These are phyloP conservation scores for Numenius phaeopus DNA, from an alignment of 2,797 vertebrate species.

Conservation along the genomic window DNA sequence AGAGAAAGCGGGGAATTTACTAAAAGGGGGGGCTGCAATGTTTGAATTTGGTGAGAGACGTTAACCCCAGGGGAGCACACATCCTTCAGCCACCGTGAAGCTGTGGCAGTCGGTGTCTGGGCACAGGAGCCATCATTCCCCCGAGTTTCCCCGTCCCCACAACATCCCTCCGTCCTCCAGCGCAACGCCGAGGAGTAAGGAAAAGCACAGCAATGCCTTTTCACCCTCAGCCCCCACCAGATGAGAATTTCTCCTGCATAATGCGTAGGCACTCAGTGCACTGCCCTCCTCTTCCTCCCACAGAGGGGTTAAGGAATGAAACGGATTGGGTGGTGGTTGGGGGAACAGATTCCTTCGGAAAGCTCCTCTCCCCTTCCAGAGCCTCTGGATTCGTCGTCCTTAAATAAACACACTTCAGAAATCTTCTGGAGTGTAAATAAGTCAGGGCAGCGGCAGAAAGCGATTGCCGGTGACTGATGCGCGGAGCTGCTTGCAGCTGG, in stretches of 20 bases:
- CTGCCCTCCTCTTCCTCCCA: not conserved
- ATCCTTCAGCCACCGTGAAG: rapidly evolving
- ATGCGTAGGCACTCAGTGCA: not conserved
- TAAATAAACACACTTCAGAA: slow-evolving; percentile 70
- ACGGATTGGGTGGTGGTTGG: not conserved
- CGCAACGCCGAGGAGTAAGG: not conserved
- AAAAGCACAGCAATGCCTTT: not conserved
- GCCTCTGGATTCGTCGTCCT: slow-evolving; percentile 41
- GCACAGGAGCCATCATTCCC: not conserved
- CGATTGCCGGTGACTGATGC: slow-evolving; percentile 34
- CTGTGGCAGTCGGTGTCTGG: not conserved
- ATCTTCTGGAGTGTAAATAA: slow-evolving; percentile 47
- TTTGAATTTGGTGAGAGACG: not conserved
- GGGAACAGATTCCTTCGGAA: not conserved
- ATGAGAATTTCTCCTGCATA: not conserved
- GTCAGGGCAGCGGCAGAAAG: slow-evolving; percentile 44
- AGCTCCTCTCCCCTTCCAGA: not conserved
- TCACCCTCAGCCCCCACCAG: not conserved
- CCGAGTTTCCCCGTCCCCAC: not conserved
- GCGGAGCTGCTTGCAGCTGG: slow-evolving; percentile 15
- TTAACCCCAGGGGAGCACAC: not conserved
- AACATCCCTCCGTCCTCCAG: not conserved
- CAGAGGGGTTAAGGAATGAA: slow-evolving; percentile 41
- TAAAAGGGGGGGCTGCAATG: not conserved
- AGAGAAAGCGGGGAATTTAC: not conserved